Percentiles rank a stretch among this genome's conserved stretches.
Conservation (phyloP, 1,140 invertebrate genomes). For the Hyles euphorbiae region DNA sequence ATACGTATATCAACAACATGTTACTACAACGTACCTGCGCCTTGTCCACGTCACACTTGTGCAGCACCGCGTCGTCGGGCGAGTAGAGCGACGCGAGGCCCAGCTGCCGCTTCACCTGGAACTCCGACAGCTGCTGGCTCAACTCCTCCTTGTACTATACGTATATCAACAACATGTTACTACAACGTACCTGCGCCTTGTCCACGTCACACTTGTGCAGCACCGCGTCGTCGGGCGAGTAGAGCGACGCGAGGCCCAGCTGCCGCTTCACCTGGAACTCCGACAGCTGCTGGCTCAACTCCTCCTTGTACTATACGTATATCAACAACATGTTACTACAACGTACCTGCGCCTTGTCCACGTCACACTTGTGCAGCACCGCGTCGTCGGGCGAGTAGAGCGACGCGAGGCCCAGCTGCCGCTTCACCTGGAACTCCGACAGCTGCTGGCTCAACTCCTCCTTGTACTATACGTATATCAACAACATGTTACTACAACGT, state of each 20-base stretch:
- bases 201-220: slow-evolving; percentile 89
- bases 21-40: slow-evolving; percentile 76
- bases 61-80: slow-evolving; percentile 87
- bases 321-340: slow-evolving; percentile 20
- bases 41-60: slow-evolving; percentile 89
- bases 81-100: slow-evolving; percentile 94
- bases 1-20: slow-evolving; percentile 29
- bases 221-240: slow-evolving; percentile 89
- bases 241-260: slow-evolving; percentile 92
- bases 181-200: slow-evolving; percentile 80
- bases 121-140: slow-evolving; percentile 90
- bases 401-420: slow-evolving; percentile 91
- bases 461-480: too few species aligned
- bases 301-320: too few species aligned
- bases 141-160: slow-evolving; percentile 91
- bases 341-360: slow-evolving; percentile 86
- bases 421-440: slow-evolving; percentile 90
- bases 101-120: slow-evolving; percentile 90
- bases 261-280: slow-evolving; percentile 93
- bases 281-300: slow-evolving; percentile 86
- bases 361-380: slow-evolving; percentile 86
- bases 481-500: slow-evolving; percentile 20
- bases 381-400: slow-evolving; percentile 93
- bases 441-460: slow-evolving; percentile 91
- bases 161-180: slow-evolving; percentile 23